These are phyloP conservation scores for Camponotus vicinus DNA, from an alignment of 1,140 invertebrate species.

Conservation along the genomic window DNA sequence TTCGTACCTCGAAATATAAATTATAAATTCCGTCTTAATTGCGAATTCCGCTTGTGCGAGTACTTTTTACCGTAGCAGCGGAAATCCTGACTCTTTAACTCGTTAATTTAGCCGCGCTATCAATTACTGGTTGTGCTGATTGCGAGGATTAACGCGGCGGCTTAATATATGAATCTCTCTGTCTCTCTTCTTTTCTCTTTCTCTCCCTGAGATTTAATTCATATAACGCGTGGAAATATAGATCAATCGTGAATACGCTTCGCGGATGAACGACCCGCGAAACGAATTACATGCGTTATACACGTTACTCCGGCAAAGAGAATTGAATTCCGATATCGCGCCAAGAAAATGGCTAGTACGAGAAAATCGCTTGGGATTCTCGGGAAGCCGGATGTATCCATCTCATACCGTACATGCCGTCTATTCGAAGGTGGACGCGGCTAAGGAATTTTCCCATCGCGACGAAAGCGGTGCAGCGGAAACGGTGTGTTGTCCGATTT, in stretches of 20 bases:
- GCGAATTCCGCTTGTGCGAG: constrained; percentile 52
- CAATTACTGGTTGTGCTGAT: constrained; percentile 52
- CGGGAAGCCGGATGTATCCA: constrained; percentile 33
- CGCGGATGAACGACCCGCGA: constrained; percentile 36
- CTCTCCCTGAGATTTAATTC: constrained; percentile 61
- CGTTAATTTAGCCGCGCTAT: constrained; percentile 54
- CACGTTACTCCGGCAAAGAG: constrained; percentile 60
- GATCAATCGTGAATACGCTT: constrained; percentile 46
- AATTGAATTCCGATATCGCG: constrained; percentile 70
- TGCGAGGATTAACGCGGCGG: constrained; percentile 34
- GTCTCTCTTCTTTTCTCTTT: too few species aligned
- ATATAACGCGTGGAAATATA: constrained; percentile 41
- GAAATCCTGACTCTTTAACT: constrained; percentile 19
- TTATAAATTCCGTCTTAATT: constrained; percentile 61
- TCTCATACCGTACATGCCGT: constrained; percentile 22
- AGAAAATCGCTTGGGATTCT: constrained; percentile 61
- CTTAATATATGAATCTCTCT: constrained; percentile 34
- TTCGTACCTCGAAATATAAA: neutral
- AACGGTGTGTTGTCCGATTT: constrained; percentile 52
- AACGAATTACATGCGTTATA: constrained; percentile 66
- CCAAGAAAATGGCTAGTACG: constrained; percentile 21
- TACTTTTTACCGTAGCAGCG: constrained; percentile 38
- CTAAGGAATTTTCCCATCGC: constrained; percentile 53
- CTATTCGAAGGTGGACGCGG: constrained; percentile 24
- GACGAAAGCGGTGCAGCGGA: constrained; percentile 21